phyloP scores from a whole-genome alignment of 2,113 vertebrate species.

The Anguilla japonica region DNA sequence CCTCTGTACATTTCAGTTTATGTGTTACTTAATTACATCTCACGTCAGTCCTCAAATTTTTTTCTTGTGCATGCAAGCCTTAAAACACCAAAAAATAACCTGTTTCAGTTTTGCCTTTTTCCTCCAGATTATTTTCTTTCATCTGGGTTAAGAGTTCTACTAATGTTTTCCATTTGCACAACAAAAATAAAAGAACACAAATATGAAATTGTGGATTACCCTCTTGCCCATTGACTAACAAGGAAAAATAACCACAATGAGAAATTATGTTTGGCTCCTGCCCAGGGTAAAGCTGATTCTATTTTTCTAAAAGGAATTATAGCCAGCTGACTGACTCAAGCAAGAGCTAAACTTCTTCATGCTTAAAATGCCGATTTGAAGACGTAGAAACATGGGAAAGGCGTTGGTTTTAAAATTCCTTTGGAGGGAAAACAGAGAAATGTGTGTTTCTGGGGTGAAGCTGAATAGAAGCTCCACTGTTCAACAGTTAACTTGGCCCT shows the following conservation, averaged over 20 bases:
- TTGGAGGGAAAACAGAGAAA: not conserved
- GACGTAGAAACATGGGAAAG: not conserved
- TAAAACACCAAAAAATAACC: not conserved
- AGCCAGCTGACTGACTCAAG: conserved; percentile 64
- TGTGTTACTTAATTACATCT: not conserved
- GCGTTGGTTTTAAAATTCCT: not conserved
- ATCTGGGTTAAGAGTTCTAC: conserved; percentile 16
- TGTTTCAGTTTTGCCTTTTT: not conserved
- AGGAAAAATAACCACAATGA: conserved; percentile 39
- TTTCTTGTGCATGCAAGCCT: not conserved
- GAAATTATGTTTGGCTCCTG: conserved; percentile 57
- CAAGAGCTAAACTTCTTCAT: conserved; percentile 64
- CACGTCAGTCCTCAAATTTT: not conserved
- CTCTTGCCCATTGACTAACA: conserved; percentile 29
- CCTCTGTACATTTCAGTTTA: too few species aligned
- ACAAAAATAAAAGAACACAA: not conserved
- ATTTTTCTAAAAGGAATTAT: conserved; percentile 62
- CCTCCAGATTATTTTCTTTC: not conserved
- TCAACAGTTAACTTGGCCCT: conserved; percentile 21
- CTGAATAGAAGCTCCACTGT: conserved; percentile 51
- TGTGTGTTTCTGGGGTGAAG: conserved; percentile 35
- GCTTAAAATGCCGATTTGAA: conserved; percentile 61
- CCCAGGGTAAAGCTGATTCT: conserved; percentile 57
- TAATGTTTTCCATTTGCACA: not conserved
- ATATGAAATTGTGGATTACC: conserved; percentile 33